Base-by-base conservation (phyloP, 2,888 invertebrate species). In the Ceraclea dissimilis region DNA sequence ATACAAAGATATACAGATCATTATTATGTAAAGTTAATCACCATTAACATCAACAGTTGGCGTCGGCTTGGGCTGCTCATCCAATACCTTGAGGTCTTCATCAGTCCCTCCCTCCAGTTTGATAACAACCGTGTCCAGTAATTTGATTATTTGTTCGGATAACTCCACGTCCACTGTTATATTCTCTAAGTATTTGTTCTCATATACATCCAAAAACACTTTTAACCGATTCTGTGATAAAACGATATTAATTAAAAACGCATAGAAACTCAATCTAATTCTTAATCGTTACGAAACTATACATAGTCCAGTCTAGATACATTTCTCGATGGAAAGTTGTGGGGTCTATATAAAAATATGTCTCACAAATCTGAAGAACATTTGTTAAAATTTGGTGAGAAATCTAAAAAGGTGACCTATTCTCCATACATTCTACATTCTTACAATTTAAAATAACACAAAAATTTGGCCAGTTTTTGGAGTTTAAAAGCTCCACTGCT, bases 81-180 rank as follows among this genome's bases (percentile, higher is more conserved):
- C 93, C n/a, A 97, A 77, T 21, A 87, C 80, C 64, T 87, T 88
- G 17, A 96, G 74, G 73, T 97, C 97, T 65, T 90, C 89, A 48
- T 92, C 91, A 0, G 85, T 85, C 1, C 92, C 93, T 18, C 96
- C 98, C 74, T 99, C 98, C 46, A 99, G 77, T 70, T 93, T 91
- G 61, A 99, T 94, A 5, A 99, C 98, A 44, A 94, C 96, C 54
- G 96, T 91, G 71, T 99, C 99, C 57, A 99, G 80, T 10, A 99
- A 76, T 63, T 89, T 86, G 50, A 97, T 82, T 52, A 99, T 75
- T 56, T 86, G 83, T 53, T 88, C 89, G 0, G 86, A 82, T 70
- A 92, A 90, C 54, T 88, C 88, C 39, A 90, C 86, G 69, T 99
- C 98, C 1, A 97, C 84, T 1, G 86, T 80, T 0, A 92, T 85